phyloP scores from a whole-genome alignment of 2,888 invertebrate species.

The Cephus spinipes region DNA sequence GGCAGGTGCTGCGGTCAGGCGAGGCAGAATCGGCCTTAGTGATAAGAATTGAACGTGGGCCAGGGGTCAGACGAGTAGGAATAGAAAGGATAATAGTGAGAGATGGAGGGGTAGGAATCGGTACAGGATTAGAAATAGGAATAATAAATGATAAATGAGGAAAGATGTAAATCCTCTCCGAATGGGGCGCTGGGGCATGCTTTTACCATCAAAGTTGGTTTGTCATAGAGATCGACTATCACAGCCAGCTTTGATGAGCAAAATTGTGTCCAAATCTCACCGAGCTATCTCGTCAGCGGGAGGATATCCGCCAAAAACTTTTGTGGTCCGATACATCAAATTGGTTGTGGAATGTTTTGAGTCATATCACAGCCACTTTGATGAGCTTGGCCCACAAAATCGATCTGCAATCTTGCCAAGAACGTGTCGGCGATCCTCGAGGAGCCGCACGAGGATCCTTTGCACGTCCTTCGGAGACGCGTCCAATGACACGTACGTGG shows the following conservation, averaged over 20 bases:
- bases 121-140: background rate
- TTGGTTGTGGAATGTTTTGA: constrained; percentile 84
- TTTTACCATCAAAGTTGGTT: constrained; percentile 84
- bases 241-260: constrained; percentile 98
- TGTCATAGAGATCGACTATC: constrained; percentile 87
- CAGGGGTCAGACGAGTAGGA: background rate
- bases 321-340: constrained; percentile 82
- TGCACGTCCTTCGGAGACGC: background rate
- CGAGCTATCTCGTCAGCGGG: constrained; percentile 16
- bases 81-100: background rate
- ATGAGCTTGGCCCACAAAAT: constrained; percentile 80
- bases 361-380: constrained; percentile 99
- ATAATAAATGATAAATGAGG: too few relatives aligned
- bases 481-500: background rate
- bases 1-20: too few relatives aligned
- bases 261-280: constrained; percentile 69
- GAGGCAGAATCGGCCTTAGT: too few relatives aligned
- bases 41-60: too few relatives aligned
- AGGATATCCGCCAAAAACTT: constrained; percentile 33
- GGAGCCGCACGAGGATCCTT: background rate
- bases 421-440: background rate
- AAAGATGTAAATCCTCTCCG: too few relatives aligned
- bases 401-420: constrained; percentile 44
- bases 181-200: constrained; percentile 60
- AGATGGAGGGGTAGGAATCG: background rate